phyloP scores from a whole-genome alignment of 1,140 invertebrate species.

The Hermetia illucens region DNA sequence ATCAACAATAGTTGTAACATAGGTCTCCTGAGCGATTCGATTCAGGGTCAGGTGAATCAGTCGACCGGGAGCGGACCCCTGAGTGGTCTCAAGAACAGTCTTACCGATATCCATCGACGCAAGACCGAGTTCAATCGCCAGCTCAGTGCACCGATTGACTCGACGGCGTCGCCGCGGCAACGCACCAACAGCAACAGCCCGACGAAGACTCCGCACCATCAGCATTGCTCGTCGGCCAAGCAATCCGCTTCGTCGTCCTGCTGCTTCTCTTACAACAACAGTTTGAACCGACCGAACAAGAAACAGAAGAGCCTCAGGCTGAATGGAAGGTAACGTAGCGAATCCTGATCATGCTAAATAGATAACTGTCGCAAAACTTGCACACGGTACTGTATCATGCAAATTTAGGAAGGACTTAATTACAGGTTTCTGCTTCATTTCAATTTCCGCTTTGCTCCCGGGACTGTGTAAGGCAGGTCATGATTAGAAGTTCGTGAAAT shows the following conservation, averaged over 20 bases:
- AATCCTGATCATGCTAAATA: no score
- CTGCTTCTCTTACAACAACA: slow-evolving; percentile 9
- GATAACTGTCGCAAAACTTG: no score
- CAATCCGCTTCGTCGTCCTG: slow-evolving; percentile 13
- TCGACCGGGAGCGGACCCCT: slow-evolving; percentile 27
- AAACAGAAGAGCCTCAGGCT: slow-evolving; percentile 24
- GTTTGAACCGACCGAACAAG: slow-evolving; percentile 8
- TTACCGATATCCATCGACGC: slow-evolving; percentile 26
- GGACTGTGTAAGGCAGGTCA: no score
- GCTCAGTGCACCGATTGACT: slow-evolving; percentile 27
- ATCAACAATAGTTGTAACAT: slow-evolving; percentile 16
- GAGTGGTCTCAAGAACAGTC: slow-evolving; percentile 25
- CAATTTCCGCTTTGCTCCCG: no score
- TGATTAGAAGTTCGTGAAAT: no score
- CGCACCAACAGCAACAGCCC: slow-evolving; percentile 14
- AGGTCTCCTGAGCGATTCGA: slow-evolving; percentile 1
- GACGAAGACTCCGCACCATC: slow-evolving; percentile 13
- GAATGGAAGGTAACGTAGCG: slow-evolving; percentile 26
- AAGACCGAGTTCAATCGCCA: slow-evolving; percentile 30
- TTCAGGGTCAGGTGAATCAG: no score
- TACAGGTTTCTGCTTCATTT: no score
- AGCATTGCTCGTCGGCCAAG: slow-evolving; percentile 6
- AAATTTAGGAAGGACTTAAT: no score
- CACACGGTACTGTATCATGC: no score
- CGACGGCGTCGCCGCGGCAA: slow-evolving; percentile 19